Base-by-base conservation (phyloP, 2,888 invertebrate genomes). In the Diabrotica balteata region DNA sequence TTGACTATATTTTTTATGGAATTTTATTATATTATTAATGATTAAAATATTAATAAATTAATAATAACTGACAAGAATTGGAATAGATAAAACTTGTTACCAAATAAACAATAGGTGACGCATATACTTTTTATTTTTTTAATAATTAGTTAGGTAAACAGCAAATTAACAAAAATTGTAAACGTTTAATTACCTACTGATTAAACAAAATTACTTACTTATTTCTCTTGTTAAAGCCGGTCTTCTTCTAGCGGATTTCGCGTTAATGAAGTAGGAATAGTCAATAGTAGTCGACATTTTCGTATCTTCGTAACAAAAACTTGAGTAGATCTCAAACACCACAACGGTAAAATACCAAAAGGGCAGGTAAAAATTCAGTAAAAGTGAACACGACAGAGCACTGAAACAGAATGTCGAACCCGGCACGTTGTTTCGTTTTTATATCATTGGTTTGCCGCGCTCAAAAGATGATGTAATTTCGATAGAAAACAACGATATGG, bases 221-320 rank as follows among this genome's bases (percentile, higher is more conserved):
- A 88, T 76, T 81, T 87, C 87, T 75, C 88, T 82, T 0, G 87
- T 86, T 8, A 86, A 80, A 0, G 85, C 85, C 1, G 87, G 84
- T 73, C 85, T 75, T 73, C 88, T 83, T 73, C 85, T 81, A 45
- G 84, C 84, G 4, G 87, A 83, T 59, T 83, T 79, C 7, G 85
- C 82, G 54, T 84, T 86, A 72, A 84, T 83, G 71, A 87, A 87
- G 67, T 84, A 77, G 22, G 81, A 81, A 72, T 87, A 87, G 78
- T 88, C 85, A 73, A 86, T 84, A 58, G 17, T 54, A 44, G 61
- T 60, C 42, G 68, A 66, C 73, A 73, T 73, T 49, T 63, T 65
- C 49, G 51, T 49, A 42, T 17, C 5, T 47, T 47, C 10, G 8
- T 47, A 47, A 47, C 4, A 47, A 47, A 47, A 32, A 32, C 32